A percentile compares a stretch with the other conserved stretches of the same genome.
Evolutionary conservation across 2,888 invertebrate species (phyloP).

Genomic region (Thereva unica): DNA sequence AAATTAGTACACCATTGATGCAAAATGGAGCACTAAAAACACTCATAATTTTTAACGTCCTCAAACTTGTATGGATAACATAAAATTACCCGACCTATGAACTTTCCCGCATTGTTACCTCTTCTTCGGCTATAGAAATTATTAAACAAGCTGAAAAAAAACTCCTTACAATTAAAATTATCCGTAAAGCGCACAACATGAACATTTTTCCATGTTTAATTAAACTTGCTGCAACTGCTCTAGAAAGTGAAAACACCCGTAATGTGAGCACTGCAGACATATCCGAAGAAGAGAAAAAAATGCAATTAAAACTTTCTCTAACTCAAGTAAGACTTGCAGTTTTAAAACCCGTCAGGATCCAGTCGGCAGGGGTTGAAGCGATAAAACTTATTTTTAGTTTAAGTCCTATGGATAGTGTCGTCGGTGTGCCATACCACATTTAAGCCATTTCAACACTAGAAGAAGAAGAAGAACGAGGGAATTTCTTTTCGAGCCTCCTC

Average conservation of each 20-base stretch:
- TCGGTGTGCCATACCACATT: slow-evolving; percentile 6
- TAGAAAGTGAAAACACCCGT: slow-evolving; percentile 21
- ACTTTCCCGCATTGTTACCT: too few species aligned
- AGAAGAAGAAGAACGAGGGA: slow-evolving; percentile 10
- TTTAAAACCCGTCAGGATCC: slow-evolving; percentile 27
- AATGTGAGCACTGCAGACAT: slow-evolving; percentile 9
- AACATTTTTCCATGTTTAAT: slow-evolving; percentile 31
- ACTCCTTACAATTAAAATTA: too few species aligned
- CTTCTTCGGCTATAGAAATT: slow-evolving; percentile 21
- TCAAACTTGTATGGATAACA: too few species aligned
- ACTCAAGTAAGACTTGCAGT: slow-evolving; percentile 21
- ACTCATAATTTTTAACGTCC: too few species aligned
- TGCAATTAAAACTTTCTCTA: slow-evolving; percentile 33
- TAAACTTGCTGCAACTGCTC: slow-evolving; percentile 27
- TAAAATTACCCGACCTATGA: too few species aligned
- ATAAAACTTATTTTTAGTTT: slow-evolving; percentile 4
- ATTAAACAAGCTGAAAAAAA: slow-evolving; percentile 9
- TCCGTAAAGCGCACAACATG: too few species aligned
- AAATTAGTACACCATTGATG: too few species aligned
- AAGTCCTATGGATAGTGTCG: too few species aligned
- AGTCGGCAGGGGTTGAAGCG: slow-evolving; percentile 19
- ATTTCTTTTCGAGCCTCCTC: slow-evolving; percentile 13
- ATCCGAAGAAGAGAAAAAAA: slow-evolving; percentile 17
- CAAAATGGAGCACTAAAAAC: too few species aligned
- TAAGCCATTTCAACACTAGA: slow-evolving; percentile 23